These are phyloP conservation scores for Clarias pachynema DNA, from an alignment of 2,797 vertebrate species.

Conservation along the genomic window DNA sequence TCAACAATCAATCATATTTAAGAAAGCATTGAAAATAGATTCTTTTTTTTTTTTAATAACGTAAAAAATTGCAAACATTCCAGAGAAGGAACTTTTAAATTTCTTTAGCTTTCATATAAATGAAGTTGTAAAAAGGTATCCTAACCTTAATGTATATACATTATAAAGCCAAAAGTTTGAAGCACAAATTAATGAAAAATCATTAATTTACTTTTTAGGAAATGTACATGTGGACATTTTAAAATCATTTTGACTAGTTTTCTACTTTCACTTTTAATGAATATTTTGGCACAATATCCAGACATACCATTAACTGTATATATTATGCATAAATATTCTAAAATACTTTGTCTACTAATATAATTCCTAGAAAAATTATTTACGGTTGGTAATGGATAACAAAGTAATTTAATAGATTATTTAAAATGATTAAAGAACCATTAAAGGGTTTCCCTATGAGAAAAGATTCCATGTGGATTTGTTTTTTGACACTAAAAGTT, in stretches of 20 bases:
- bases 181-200: no score
- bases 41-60: neutral
- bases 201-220: no score
- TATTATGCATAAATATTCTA: neutral
- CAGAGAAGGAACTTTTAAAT: neutral
- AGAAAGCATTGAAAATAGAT: neutral
- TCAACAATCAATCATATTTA: neutral
- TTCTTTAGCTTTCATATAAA: neutral
- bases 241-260: neutral
- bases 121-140: neutral
- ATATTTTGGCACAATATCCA: neutral
- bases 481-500: neutral
- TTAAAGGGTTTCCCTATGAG: neutral
- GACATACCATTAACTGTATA: neutral
- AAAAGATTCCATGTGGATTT: neutral
- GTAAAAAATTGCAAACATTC: neutral
- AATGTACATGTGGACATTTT: neutral
- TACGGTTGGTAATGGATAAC: neutral
- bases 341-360: neutral
- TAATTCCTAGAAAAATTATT: neutral
- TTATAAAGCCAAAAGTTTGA: neutral
- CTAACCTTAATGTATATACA: neutral
- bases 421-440: neutral
- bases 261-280: neutral
- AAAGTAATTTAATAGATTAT: neutral